A percentile compares a stretch with the other conserved stretches of the same genome.
These are phyloP conservation scores for Arizona elegans DNA, from an alignment of 2,113 vertebrate species.

Conservation along the genomic window DNA sequence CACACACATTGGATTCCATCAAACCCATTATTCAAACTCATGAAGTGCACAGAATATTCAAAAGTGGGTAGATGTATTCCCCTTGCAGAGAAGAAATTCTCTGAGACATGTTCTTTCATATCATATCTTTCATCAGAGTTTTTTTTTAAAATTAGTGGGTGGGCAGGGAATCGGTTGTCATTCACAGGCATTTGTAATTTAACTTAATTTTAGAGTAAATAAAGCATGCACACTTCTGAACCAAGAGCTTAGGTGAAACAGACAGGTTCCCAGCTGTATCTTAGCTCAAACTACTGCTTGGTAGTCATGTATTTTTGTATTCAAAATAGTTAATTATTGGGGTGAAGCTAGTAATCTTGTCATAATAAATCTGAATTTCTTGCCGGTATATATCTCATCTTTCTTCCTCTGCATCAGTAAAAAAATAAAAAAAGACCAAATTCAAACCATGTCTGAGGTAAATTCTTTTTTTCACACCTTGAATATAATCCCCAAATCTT, in stretches of 20 bases:
- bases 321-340: not conserved
- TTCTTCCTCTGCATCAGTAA: not conserved
- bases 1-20: not conserved
- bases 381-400: not conserved
- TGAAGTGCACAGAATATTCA: not conserved
- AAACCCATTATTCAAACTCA: not conserved
- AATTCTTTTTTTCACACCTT: not conserved
- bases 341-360: not conserved
- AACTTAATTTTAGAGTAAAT: not conserved
- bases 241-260: not conserved
- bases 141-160: not conserved
- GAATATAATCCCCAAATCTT: slow-evolving; percentile 1
- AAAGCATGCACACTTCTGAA: not conserved
- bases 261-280: not conserved
- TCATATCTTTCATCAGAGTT: not conserved
- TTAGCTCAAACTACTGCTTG: not conserved
- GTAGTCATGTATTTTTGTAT: not conserved
- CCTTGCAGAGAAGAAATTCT: not conserved
- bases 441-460: not conserved
- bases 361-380: slow-evolving; percentile 9
- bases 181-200: not conserved
- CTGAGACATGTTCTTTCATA: not conserved
- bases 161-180: not conserved
- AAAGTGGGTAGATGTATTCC: not conserved
- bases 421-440: not conserved